Base-by-base conservation (phyloP, 2,113 vertebrate species). In the Trinectes maculatus region DNA sequence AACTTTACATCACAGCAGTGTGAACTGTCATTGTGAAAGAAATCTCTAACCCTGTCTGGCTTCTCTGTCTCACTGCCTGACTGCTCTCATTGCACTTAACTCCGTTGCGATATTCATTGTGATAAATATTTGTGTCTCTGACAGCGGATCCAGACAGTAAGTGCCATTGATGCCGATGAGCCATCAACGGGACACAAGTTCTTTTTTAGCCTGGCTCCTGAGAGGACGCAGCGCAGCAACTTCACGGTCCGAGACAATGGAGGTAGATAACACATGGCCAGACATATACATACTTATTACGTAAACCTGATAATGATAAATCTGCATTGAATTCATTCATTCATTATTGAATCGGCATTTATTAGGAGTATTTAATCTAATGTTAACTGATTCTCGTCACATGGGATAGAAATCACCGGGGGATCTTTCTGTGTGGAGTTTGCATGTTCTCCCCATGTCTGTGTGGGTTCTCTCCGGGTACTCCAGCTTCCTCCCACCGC, bases 61-160 rank as follows among this genome's bases (percentile, higher is more conserved):
- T 49, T 18, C 3, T 48, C 19, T 6, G 53, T 28, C 13, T 24
- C 19, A 31, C 15, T 43, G 11, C 48, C 33, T 43, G 11, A 54
- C 33, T 42, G 26, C 22, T 51, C 19, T 43, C 47, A 13, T 34
- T 61, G 36, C 6, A 9, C 56, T 40, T 8, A 6, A 29, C 43
- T 31, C 24, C 24, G 16, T 10, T 5, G 0, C 16, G 18, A 53
- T 24, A 29, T 13, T 42, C 1, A 52, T 66, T 42, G 28, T 71
- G 24, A 59, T 47, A 21, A 3, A 2, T 65, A 18, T 58, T 13
- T 4, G 52, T 82, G 19, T 84, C 82, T 36, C 90, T 87, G 9
- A 79, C 85, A 99, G 97, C 83, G 93, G 82, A 97, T 99, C 89
- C 96, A 98, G 91, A 98, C 94, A 2, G 91, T 99, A 39, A 95